Conservation (phyloP, 1,140 invertebrate species). For the Pemphigus obesinymphae region DNA sequence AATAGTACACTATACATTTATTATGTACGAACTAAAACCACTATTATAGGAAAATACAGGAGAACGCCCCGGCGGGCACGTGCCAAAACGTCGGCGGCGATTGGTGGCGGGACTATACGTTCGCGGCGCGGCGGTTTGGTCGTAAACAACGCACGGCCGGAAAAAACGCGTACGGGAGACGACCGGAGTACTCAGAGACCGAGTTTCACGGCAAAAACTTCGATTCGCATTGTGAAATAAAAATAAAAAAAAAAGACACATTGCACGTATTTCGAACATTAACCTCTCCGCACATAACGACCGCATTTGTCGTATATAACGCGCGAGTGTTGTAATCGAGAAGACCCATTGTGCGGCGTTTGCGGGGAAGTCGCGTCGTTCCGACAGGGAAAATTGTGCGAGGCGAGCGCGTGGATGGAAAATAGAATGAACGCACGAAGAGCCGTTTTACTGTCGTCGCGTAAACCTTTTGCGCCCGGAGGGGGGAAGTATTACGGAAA, state of each 20-base stretch:
- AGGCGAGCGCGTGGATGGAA: background rate
- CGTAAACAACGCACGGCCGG: no score
- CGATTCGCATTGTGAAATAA: background rate
- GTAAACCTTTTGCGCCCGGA: background rate
- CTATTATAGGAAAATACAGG: no score
- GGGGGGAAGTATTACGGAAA: background rate
- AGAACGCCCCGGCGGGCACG: background rate
- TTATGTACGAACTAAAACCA: no score
- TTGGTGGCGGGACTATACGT: background rate
- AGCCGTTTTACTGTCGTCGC: background rate
- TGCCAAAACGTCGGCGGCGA: background rate
- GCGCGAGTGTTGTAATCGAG: background rate
- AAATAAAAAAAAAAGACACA: no score
- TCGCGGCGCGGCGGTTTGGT: background rate
- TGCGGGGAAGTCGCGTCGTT: background rate
- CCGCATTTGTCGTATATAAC: background rate
- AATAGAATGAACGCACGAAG: background rate
- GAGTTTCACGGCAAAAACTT: background rate
- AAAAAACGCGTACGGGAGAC: background rate
- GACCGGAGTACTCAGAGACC: no score
- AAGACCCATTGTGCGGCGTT: background rate
- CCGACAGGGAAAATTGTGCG: background rate
- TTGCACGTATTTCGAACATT: background rate
- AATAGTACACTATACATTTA: background rate
- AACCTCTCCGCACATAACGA: background rate